Base-by-base conservation (phyloP, 2,888 invertebrate genomes). In the Augiades crinisus region DNA sequence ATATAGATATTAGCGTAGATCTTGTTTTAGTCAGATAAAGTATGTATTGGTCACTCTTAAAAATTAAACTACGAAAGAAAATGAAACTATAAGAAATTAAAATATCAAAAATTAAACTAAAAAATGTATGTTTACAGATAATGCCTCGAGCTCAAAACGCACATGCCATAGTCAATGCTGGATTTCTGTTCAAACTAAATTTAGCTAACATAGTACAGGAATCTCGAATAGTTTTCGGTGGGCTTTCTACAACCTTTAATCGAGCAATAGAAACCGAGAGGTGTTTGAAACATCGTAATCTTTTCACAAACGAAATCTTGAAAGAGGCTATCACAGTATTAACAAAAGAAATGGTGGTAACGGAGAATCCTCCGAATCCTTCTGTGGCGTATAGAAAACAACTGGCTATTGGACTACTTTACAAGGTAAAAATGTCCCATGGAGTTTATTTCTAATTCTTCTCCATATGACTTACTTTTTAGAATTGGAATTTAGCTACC, bases 141-240 rank as follows among this genome's bases (percentile, higher is more conserved):
- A 94, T 94, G 92, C 92, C 93, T 0, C 82, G 95, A 58, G 92
- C 93, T 0, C 94, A 95, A 82, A 95, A 95, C 68, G 92, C 95
- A 0, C 95, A 95, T 63, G 95, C 95, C 0, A 92, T 94, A 56
- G 92, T 96, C 0, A 95, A 95, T 68, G 94, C 94, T 0, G 95
- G 93, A 1, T 95, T 95, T 67, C 75, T 92, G 2, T 90, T 94
- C 57, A 67, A 72, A 62, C 41, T 80, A 1, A 53, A 59, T 10
- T 12, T 12, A 3, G 33, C 71, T 54, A 57, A 79, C 56, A 74
- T 78, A 10, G 73, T 91, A 1, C 58, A 70, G 14, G 69, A 70
- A 10, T 91, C 91, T 2, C 72, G 75, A 37, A 81, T 93, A 12
- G 88, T 91, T 1, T 92, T 81, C 56, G 92, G 92, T 7, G 91